Base-by-base conservation (phyloP, 2,797 vertebrate species). In the Hyperoplus lanceolatus region DNA sequence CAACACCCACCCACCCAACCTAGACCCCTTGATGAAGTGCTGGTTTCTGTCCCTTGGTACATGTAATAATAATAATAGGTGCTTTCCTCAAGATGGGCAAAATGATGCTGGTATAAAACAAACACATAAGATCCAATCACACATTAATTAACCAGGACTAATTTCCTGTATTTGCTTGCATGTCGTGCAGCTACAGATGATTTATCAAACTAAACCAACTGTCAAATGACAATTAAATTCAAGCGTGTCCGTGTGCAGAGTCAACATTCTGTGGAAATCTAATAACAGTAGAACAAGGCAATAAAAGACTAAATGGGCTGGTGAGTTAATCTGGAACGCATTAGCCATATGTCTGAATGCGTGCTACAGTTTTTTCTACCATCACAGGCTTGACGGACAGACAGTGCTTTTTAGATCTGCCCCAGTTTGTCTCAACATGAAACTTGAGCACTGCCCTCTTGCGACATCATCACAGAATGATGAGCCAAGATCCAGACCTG, bases 241-340 rank as follows among this genome's bases (percentile, higher is more conserved):
- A 16, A 63, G 29, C 1, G 1, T 3, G 51, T 70, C 46, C 15
- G 51, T 64, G 78, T 71, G 62, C 70, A 16, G 60, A 80, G 58
- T 79, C 67, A 77, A 69, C 63, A 59, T 51, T 77, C 41, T 68
- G 59, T 58, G 68, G 62, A 70, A 82, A 64, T 54, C 50, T 18
- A 58, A 70, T 60, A 66, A 76, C 49, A 38, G 29, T 38, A 59
- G 41, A 64, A 45, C 11, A 54, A 71, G 39, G 36, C 51, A 70
- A 77, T 80, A 70, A 62, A 67, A 73, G 29, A 36, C 45, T 11
- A 54, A 65, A 73, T 38, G 43, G 75, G 70, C 46, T 57, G 39
- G 45, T 29, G 29, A 64, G 18, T 41, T 56, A 29, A 68, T 65
- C 11, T 71, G 59, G 12, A 68, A 48, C 14, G n/a, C 69, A 64